Conservation (phyloP, 1,140 invertebrate genomes). For the Drosophila guanche region DNA sequence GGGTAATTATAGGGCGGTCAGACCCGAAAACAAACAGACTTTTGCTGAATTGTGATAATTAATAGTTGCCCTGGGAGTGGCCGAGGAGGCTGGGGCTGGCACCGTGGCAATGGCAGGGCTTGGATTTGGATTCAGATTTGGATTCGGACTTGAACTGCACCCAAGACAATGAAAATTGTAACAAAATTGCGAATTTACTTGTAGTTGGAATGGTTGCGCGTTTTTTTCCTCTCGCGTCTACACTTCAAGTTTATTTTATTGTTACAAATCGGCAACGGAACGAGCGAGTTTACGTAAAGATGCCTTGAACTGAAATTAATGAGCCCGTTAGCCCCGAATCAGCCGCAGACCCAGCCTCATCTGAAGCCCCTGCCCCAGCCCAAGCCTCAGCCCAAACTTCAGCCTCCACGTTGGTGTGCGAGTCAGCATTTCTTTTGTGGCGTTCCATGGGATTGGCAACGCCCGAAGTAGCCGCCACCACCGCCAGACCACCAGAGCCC, state of each 20-base stretch:
- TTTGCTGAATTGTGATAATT: conserved; percentile 75
- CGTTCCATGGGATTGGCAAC: conserved; percentile 56
- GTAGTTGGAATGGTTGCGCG: conserved; percentile 8
- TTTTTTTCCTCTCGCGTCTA: conserved; percentile 21
- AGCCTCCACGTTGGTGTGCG: conserved; percentile 32
- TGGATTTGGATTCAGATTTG: background rate
- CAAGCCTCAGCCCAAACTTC: conserved; percentile 4
- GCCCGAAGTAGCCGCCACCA: conserved; percentile 27
- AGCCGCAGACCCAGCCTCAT: conserved; percentile 16
- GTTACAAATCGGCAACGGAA: conserved; percentile 75
- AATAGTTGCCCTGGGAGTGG: conserved; percentile 60
- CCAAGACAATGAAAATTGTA: conserved; percentile 71
- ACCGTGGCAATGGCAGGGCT: background rate
- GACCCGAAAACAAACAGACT: conserved; percentile 33
- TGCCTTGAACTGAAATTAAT: conserved; percentile 80
- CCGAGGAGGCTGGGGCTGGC: conserved; percentile 32
- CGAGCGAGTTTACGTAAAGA: conserved; percentile 55
- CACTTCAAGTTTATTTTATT: conserved; percentile 45
- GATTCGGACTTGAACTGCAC: conserved; percentile 34
- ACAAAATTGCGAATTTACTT: conserved; percentile 70
- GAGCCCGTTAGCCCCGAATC: conserved; percentile 63
- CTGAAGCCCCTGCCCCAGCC: conserved; percentile 4
- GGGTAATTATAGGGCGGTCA: conserved; percentile 69
- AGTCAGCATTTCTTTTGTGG: conserved; percentile 77
- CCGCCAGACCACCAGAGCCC: background rate